Base-by-base conservation (phyloP, 2,888 invertebrate species). In the Seira ritae region DNA sequence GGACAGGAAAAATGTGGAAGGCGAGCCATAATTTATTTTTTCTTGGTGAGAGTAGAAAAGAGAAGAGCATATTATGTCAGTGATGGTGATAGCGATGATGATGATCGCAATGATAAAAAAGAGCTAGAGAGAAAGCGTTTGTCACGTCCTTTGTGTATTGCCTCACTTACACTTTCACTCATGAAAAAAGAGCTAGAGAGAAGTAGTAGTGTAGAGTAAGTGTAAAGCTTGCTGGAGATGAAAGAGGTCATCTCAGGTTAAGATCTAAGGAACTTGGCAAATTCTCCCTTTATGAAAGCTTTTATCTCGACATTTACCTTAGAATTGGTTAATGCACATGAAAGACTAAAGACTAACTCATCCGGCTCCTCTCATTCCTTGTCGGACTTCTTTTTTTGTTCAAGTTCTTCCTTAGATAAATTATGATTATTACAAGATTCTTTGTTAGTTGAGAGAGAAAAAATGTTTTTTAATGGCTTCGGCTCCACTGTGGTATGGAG, bases 91-190 rank as follows among this genome's bases (percentile, higher is more conserved):
- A n/a, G n/a, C n/a, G 42, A 42, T 42, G 42, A 42, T 42, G 42
- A 42, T 42, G n/a, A n/a, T n/a, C n/a, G n/a, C n/a, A n/a, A n/a
- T n/a, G n/a, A n/a, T n/a, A n/a, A n/a, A 42, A 42, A 42, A 42
- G 42, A 42, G 42, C 42, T 8, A 42, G 42, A n/a, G n/a, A 71
- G 55, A 22, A 71, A 46, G 19, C 60, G 60, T 60, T 37, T 72
- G 72, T 62, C 72, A 60, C 60, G 72, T 72, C 72, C 72, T 60
- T 50, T 71, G 71, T 71, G 71, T 55, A 71, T 71, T 71, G 19
- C 71, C 22, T 37, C 46, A 69, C 50, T 55, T 55, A 55, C 55
- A 17, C 17, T 55, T 17, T 31, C 31, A 31, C 31, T 31, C 8
- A 8, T 31, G 31, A 31, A 31, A 8, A 31, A 31, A 31, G 31